These are phyloP conservation scores for Phylloscopus collybita DNA, from an alignment of 2,797 vertebrate genomes.

Conservation along the genomic window DNA sequence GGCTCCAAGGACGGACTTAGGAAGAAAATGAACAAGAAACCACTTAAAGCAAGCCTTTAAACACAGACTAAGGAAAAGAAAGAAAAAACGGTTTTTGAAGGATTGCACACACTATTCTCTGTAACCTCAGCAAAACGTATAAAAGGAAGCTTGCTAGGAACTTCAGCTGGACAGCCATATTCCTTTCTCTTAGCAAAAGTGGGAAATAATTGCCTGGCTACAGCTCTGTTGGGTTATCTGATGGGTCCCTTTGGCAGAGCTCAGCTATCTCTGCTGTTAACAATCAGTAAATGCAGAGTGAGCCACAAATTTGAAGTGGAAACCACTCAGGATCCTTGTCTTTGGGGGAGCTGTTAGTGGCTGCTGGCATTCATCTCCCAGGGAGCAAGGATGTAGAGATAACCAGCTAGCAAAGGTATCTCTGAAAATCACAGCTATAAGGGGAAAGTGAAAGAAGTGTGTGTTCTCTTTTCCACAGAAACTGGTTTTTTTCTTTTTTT, in stretches of 20 bases:
- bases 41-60: neutral
- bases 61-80: neutral
- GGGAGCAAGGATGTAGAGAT: neutral
- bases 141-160: neutral
- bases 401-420: neutral
- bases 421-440: neutral
- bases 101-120: neutral
- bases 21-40: neutral
- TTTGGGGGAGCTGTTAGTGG: neutral
- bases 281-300: neutral
- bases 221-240: neutral
- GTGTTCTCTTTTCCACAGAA: neutral
- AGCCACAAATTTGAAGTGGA: neutral
- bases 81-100: neutral
- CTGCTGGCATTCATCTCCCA: neutral
- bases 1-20: neutral
- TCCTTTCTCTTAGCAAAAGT: neutral
- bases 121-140: neutral
- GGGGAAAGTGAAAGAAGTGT: neutral
- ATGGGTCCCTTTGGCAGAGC: neutral
- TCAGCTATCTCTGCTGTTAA: neutral
- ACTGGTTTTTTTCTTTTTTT: neutral
- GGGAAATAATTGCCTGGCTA: neutral
- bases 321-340: neutral
- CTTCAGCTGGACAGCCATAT: neutral